Percentiles rank a stretch among this genome's conserved stretches.
These are phyloP conservation scores for Brachyrhaphis roseni DNA, from an alignment of 2,797 vertebrate genomes.

Conservation along the genomic window DNA sequence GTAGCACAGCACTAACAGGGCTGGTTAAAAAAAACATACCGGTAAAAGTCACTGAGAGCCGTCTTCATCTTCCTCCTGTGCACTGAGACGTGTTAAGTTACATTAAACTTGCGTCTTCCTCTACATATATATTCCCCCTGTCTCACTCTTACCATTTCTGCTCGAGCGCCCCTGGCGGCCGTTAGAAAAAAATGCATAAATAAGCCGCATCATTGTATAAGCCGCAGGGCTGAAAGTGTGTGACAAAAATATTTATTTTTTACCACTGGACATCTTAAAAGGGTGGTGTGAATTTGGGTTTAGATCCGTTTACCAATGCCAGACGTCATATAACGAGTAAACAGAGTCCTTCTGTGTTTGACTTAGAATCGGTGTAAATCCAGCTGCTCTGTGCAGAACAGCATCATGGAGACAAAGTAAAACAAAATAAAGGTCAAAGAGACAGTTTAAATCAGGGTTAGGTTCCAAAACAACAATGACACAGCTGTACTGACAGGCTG, in stretches of 20 bases:
- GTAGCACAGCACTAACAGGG: too few species aligned
- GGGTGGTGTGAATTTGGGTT: background rate
- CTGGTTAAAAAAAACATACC: too few species aligned
- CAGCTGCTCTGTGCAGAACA: background rate
- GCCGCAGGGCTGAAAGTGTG: too few species aligned
- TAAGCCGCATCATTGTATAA: too few species aligned
- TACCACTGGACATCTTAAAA: background rate
- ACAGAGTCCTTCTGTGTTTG: background rate
- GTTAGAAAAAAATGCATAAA: too few species aligned
- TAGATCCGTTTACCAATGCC: background rate
- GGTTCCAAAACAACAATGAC: background rate
- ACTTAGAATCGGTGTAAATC: background rate
- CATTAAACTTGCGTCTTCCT: too few species aligned
- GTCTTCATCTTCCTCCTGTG: too few species aligned
- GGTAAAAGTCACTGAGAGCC: too few species aligned
- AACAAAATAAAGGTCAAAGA: background rate
- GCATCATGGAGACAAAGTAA: background rate
- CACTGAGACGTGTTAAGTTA: too few species aligned
- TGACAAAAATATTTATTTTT: background rate
- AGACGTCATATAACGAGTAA: background rate
- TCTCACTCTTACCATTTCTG: too few species aligned
- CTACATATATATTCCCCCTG: too few species aligned
- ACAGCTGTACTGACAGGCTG: background rate
- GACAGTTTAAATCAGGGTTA: background rate
- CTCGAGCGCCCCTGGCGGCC: too few species aligned